These are phyloP conservation scores for Ceratitis capitata DNA, from an alignment of 1,140 invertebrate species.

Conservation along the genomic window DNA sequence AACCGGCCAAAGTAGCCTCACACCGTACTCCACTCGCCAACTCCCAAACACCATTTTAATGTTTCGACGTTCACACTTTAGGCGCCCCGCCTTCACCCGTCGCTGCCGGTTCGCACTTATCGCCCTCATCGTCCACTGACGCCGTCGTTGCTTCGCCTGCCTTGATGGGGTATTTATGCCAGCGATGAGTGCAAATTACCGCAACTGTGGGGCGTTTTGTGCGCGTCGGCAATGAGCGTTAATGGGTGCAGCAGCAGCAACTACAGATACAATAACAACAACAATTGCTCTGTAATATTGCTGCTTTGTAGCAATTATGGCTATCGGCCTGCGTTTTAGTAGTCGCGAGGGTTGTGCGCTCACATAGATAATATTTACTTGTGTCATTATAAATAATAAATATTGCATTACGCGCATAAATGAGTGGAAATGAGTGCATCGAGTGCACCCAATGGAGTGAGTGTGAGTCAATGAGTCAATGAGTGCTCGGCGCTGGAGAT, in stretches of 20 bases:
- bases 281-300: neutral
- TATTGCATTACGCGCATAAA: constrained; percentile 1
- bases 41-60: neutral
- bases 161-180: constrained; percentile 26
- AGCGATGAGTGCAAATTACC: constrained; percentile 35
- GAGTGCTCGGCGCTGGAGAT: neutral
- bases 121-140: too few relatives aligned
- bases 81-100: neutral
- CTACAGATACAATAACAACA: neutral
- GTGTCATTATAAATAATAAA: constrained; percentile 34
- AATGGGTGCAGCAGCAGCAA: constrained; percentile 30
- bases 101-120: too few relatives aligned
- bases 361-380: constrained; percentile 25
- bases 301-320: neutral
- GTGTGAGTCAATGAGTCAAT: neutral
- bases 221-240: constrained; percentile 38
- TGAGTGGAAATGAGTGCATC: neutral
- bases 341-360: neutral
- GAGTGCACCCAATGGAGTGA: too few relatives aligned
- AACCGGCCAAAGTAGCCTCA: constrained; percentile 9
- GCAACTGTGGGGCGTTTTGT: constrained; percentile 35
- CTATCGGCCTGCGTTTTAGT: neutral
- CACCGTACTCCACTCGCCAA: neutral
- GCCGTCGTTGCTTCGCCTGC: neutral
- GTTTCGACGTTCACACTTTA: neutral